Conservation (phyloP, 2,113 vertebrate species). For the Vidua chalybeata region DNA sequence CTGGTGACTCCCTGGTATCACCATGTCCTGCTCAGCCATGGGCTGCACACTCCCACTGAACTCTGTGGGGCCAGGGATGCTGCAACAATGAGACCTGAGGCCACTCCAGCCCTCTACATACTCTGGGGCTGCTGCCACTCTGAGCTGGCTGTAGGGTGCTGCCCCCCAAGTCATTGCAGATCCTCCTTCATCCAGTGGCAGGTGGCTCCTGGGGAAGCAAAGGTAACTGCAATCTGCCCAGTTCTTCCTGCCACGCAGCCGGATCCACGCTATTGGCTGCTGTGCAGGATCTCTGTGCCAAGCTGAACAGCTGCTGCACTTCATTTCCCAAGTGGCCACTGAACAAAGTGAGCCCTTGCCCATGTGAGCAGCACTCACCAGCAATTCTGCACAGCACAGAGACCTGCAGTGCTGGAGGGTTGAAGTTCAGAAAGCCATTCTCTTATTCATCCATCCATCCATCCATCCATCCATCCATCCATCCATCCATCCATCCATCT, state of each 20-base stretch:
- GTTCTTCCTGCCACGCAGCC: background rate
- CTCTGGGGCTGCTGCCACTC: background rate
- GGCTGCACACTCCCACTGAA: background rate
- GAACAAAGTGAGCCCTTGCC: background rate
- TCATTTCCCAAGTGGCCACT: background rate
- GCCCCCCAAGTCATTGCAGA: too few relatives aligned
- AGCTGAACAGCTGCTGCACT: background rate
- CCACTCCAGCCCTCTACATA: background rate
- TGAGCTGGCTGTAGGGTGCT: background rate
- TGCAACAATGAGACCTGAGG: background rate
- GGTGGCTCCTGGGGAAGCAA: background rate
- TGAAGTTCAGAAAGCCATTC: background rate
- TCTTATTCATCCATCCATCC: background rate
- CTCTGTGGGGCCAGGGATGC: background rate
- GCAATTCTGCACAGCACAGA: rapidly evolving
- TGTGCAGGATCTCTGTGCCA: background rate
- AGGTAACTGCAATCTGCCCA: background rate
- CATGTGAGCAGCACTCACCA: rapidly evolving
- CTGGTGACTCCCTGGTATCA: background rate
- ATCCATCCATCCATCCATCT: background rate
- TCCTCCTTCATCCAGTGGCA: background rate
- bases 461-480: background rate
- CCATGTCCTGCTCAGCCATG: background rate
- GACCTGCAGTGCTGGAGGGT: background rate
- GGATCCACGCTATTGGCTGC: background rate